Evolutionary conservation across 2,113 vertebrate species (phyloP).

Genomic region (Heterocephalus glaber): DNA sequence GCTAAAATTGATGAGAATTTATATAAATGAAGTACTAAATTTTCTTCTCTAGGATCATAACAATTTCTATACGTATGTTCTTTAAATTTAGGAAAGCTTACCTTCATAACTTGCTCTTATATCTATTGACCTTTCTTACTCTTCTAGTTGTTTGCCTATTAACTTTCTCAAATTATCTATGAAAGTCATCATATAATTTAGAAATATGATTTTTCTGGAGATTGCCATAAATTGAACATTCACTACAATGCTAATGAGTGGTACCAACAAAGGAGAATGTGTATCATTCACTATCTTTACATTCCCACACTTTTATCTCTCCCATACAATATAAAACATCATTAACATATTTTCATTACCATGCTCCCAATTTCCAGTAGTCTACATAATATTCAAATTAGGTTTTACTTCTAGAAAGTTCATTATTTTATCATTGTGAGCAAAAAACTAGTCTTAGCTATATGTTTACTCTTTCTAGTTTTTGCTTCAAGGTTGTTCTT

Average conservation of each 20-base stretch:
- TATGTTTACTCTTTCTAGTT: neutral
- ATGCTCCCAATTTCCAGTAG: neutral
- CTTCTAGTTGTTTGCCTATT: neutral
- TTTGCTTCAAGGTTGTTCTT: neutral
- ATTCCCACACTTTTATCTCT: neutral
- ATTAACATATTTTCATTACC: neutral
- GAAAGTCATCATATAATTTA: neutral
- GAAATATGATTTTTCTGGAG: neutral
- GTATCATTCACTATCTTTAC: neutral
- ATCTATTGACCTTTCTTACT: neutral
- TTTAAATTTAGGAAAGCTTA: neutral
- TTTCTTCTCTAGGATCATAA: neutral
- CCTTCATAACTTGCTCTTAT: neutral
- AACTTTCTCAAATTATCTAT: neutral
- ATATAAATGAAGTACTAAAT: neutral
- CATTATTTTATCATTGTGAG: neutral
- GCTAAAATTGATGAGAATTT: neutral
- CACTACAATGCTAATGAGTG: neutral
- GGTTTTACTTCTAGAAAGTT: neutral
- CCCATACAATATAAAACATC: neutral
- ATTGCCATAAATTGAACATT: neutral
- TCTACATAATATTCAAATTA: slow-evolving; percentile 4
- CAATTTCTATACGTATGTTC: neutral
- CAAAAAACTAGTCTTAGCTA: neutral
- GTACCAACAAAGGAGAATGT: neutral